Evolutionary conservation across 2,797 vertebrate genomes (phyloP).

Genomic region (Vespertilio murinus): DNA sequence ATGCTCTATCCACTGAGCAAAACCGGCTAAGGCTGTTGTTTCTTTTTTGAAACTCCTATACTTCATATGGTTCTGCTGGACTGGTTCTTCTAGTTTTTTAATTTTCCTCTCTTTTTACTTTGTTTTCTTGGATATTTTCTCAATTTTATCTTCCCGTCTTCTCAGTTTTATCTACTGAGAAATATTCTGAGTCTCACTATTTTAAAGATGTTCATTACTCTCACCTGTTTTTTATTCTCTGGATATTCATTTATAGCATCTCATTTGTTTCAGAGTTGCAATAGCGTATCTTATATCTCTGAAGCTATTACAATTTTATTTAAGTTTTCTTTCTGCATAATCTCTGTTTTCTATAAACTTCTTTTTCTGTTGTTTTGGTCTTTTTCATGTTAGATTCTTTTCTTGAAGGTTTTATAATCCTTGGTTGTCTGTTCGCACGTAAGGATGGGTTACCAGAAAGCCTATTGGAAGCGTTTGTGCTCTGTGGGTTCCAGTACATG

Average conservation of each 20-base stretch:
- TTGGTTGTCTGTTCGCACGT: background rate
- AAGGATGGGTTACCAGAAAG: slow-evolving; percentile 4
- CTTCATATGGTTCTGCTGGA: background rate
- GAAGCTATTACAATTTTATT: background rate
- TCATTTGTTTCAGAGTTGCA: background rate
- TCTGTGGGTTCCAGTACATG: background rate
- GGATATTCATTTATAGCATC: background rate
- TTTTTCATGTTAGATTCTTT: slow-evolving; percentile 25
- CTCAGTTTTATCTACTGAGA: background rate
- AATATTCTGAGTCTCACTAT: background rate
- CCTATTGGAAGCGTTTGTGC: background rate
- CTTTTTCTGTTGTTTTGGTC: slow-evolving; percentile 22
- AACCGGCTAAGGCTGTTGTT: background rate
- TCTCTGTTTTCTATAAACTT: slow-evolving; percentile 17
- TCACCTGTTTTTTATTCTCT: slow-evolving; percentile 17
- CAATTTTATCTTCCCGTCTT: background rate
- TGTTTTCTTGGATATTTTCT: background rate
- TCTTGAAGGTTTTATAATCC: background rate
- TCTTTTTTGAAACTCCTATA: background rate
- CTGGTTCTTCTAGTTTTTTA: slow-evolving; percentile 10
- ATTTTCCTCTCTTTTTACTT: slow-evolving; percentile 28
- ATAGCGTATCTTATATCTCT: background rate
- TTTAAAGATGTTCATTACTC: background rate
- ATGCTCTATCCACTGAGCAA: too few species aligned
- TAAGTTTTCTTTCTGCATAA: slow-evolving; percentile 36